Evolutionary conservation across 1,140 invertebrate species (phyloP), one percentile per base, ranked within the genome.

Genomic region (Ips typographus): DNA sequence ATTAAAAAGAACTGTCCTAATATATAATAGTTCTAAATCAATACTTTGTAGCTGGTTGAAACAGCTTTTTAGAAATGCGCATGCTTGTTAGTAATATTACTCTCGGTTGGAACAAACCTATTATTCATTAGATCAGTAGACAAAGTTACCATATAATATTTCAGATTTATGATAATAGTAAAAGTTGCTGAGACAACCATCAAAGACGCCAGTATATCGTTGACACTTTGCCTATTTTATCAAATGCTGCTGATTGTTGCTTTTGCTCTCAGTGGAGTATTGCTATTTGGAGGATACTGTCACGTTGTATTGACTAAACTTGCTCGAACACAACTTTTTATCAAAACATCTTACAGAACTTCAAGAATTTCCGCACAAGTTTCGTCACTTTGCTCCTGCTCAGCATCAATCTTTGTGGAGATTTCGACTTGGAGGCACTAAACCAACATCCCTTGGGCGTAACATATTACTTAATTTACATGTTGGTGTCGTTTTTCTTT

Each of bases 171-270:
- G 39, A 40, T 72, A 2, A 72, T 75, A 40, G 64, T 76, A n/a
- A 69, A 70, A 61, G 60, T 74, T 2, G 68, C 70, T 40, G 75
- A 76, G 41, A 76, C 72, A 65, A 74, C 73, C 37, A 38, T 76
- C 4, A 40, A 47, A 4, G 39, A 63, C 41, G 68, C 70, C 2
- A 7, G 39, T 8, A 8, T 37, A 3, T 57, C 71, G 3, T 6
- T 76, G n/a, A 43, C 70, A 8, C 41, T 53, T 2, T 42, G 73
- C 4, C 58, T 74, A 41, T 3, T 72, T 4, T 74, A 59, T 51
- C 72, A 76, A n/a, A 6, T 72, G 39, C 5, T 71, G 2, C 52
- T 65, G 8, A 7, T 75, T 2, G 37, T 75, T 5, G 66, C 64
- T 2, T 76, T 73, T 57, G 56, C 70, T 42, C 38, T 58, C 2